Percentiles rank a stretch among this genome's conserved stretches.
Evolutionary conservation across 1,140 invertebrate species (phyloP).

Genomic region (Drosophila tropicalis): DNA sequence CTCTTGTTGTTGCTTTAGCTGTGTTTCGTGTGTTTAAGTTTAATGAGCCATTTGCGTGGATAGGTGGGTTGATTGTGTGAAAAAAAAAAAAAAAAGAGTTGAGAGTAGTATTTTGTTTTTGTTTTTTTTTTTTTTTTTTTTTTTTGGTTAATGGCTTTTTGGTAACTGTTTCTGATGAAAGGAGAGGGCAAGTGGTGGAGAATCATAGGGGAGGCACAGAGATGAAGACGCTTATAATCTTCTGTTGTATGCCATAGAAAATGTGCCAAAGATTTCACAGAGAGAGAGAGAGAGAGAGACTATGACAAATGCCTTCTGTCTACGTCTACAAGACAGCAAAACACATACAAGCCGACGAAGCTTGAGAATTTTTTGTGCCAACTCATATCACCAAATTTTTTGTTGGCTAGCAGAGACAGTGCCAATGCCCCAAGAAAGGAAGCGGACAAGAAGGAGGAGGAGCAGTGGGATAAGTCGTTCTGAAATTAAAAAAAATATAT

Average conservation of each 20-base stretch:
- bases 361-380: conserved; percentile 5
- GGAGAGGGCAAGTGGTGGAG: neutral
- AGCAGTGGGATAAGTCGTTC: neutral
- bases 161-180: conserved; percentile 23
- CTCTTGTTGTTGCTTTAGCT: conserved; percentile 60
- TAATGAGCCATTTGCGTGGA: conserved; percentile 70
- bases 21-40: conserved; percentile 43
- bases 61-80: conserved; percentile 59
- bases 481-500: neutral
- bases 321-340: conserved; percentile 10
- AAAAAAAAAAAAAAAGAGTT: conserved; percentile 32
- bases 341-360: neutral
- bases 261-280: conserved; percentile 5
- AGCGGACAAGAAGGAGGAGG: too few species aligned
- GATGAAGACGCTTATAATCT: conserved; percentile 10
- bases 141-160: conserved; percentile 47
- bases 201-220: conserved; percentile 30
- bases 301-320: conserved; percentile 8
- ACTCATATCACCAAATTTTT: neutral
- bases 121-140: conserved; percentile 26
- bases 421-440: too few species aligned
- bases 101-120: conserved; percentile 4
- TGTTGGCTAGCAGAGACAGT: too few species aligned
- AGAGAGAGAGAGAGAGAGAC: neutral
- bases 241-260: neutral